Evolutionary conservation across 2,113 vertebrate species (phyloP).

Genomic region (Colaptes auratus): DNA sequence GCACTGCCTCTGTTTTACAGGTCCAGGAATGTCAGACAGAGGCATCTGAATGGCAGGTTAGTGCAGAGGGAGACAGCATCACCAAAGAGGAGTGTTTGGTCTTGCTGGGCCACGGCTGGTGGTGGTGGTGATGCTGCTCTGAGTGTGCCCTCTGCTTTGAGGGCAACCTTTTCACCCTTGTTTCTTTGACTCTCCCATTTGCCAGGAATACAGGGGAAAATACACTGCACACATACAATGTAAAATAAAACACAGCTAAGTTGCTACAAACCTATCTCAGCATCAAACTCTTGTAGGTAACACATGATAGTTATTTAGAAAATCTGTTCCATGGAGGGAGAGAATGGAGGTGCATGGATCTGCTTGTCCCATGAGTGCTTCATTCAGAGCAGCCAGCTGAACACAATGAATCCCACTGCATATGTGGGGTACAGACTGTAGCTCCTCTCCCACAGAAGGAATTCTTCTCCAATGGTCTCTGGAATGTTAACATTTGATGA

Average conservation of each 20-base stretch:
- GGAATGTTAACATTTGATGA: background rate
- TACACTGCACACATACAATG: too few relatives aligned
- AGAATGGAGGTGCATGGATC: background rate
- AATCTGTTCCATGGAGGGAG: background rate
- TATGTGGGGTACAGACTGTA: background rate
- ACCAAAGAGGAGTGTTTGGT: rapidly evolving
- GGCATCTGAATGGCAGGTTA: rapidly evolving
- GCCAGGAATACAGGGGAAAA: background rate
- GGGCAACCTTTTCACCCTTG: rapidly evolving
- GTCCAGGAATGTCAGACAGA: background rate
- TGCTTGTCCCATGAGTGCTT: background rate
- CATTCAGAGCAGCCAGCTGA: background rate
- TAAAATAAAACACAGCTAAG: background rate
- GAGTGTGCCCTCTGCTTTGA: rapidly evolving
- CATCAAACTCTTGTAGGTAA: background rate
- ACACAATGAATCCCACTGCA: background rate
- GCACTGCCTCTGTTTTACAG: background rate
- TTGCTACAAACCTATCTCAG: background rate
- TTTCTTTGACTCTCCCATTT: background rate
- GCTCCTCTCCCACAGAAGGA: background rate
- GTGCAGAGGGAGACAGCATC: background rate
- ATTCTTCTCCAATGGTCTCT: background rate
- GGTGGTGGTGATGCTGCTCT: background rate
- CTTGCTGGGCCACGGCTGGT: background rate
- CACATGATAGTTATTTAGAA: background rate